Evolutionary conservation across 2,797 vertebrate species (phyloP), one percentile per base, ranked within the genome.

Genomic region (Sylvia borin): DNA sequence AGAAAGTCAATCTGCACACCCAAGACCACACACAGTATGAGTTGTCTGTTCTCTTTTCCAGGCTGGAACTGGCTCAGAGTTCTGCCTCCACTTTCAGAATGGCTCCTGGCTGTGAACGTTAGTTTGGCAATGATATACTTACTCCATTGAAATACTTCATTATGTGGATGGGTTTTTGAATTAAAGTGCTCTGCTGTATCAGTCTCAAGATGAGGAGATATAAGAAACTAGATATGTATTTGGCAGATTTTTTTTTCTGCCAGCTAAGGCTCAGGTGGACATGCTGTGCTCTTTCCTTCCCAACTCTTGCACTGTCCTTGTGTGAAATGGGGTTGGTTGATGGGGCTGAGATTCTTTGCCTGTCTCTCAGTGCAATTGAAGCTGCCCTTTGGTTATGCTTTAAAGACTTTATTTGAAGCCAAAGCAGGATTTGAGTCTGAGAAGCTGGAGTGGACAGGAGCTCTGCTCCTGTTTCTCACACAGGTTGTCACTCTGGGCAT

Each of bases 1-100:
- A 92, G 79, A 93, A 97, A 96, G 95, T 94, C 85, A 94, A 60
- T 76, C 75, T 68, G 31, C 58, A 40, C 51, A 31, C 16, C 38
- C 51, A 90, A 88, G 94, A 95, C 85, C 85, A 95, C 86, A 84
- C 89, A 55, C 88, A 66, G 82, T 51, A 25, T 42, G 61, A 55
- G 45, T 4, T 77, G 55, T 62, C 26, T 48, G 0, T 76, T 92
- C 54, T 21, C 7, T 77, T 20, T 83, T 48, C 42, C 42, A 71
- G 50, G 6, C 31, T 89, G 92, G 53, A 57, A 36, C 20, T 47
- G 78, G 31, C 61, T 94, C 54, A 48, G 67, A 26, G 38, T 36
- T 94, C 50, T 70, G 74, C 42, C 51, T 77, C 48, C 8, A 24
- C 40, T 79, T 88, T 45, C 64, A 50, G 77, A 76, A 43, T 11